A percentile compares a stretch with the other conserved stretches of the same genome.
Evolutionary conservation across 2,888 invertebrate genomes (phyloP).

Genomic region (Pardosa pseudoannulata): DNA sequence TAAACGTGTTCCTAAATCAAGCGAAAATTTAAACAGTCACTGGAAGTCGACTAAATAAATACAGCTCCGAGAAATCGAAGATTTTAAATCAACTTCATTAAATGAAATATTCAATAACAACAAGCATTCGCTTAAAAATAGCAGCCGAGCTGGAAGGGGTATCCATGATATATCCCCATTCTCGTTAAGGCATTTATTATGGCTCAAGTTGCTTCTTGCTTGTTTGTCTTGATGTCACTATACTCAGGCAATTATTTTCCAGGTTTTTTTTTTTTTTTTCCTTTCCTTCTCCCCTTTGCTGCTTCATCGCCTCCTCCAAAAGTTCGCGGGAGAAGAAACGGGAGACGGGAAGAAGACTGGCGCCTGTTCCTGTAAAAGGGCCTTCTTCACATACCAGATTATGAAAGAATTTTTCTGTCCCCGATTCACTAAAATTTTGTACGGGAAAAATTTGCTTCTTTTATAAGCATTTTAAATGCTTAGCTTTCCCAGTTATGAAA

Average conservation of each 20-base stretch:
- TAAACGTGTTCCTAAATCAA: too few relatives aligned
- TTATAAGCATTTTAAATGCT: not conserved
- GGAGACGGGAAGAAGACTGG: not conserved
- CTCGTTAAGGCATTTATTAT: slow-evolving; percentile 7
- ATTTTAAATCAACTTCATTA: not conserved
- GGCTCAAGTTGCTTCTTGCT: not conserved
- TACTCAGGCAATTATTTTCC: not conserved
- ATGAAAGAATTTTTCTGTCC: not conserved
- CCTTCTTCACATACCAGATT: too few relatives aligned
- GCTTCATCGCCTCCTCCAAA: not conserved
- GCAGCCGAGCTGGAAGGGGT: not conserved
- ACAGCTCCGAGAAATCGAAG: too few relatives aligned
- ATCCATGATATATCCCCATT: not conserved
- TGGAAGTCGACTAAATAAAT: too few relatives aligned
- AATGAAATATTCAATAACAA: not conserved
- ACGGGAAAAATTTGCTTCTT: not conserved
- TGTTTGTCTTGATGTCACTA: not conserved
- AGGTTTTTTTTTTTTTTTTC: not conserved
- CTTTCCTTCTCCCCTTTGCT: too few relatives aligned
- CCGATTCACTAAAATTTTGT: not conserved
- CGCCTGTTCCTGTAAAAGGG: not conserved
- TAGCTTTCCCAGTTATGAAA: not conserved
- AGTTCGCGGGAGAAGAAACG: not conserved
- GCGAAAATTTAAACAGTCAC: too few relatives aligned
- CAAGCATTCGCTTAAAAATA: not conserved